These are phyloP conservation scores for Heterocephalus glaber DNA, from an alignment of 2,113 vertebrate species.

Conservation along the genomic window DNA sequence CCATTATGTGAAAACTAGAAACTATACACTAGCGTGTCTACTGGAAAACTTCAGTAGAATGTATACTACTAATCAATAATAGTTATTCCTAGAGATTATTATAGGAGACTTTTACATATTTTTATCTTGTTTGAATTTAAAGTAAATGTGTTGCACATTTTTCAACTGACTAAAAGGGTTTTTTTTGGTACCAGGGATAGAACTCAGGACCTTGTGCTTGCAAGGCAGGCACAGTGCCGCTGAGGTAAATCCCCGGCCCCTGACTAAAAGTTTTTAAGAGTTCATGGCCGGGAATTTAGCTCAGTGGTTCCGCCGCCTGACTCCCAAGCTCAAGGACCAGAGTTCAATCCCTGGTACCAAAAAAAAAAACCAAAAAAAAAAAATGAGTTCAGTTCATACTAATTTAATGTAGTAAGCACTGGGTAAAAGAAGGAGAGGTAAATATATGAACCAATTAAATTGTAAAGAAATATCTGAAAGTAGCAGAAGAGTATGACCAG, in stretches of 20 bases:
- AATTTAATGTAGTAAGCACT: neutral
- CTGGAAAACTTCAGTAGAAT: neutral
- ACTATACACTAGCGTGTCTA: neutral
- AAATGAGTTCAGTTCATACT: neutral
- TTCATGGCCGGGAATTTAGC: too few species aligned
- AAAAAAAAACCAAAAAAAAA: too few species aligned
- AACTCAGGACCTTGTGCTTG: too few species aligned
- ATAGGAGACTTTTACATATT: neutral
- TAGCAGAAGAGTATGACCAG: neutral
- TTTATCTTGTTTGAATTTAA: neutral
- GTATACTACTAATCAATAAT: neutral
- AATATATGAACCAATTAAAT: neutral
- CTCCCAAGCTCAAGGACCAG: too few species aligned
- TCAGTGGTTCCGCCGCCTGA: too few species aligned
- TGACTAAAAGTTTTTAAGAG: too few species aligned
- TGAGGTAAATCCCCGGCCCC: too few species aligned
- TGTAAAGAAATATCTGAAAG: neutral
- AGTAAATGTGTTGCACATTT: neutral
- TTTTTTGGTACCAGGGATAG: too few species aligned
- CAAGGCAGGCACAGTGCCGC: too few species aligned
- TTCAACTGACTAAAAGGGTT: neutral
- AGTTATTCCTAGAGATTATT: neutral
- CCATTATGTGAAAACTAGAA: neutral
- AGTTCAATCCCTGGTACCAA: too few species aligned
- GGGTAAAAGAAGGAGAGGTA: neutral